Conservation (phyloP, 1,140 invertebrate species). For the Panagrolaimus sp. region DNA sequence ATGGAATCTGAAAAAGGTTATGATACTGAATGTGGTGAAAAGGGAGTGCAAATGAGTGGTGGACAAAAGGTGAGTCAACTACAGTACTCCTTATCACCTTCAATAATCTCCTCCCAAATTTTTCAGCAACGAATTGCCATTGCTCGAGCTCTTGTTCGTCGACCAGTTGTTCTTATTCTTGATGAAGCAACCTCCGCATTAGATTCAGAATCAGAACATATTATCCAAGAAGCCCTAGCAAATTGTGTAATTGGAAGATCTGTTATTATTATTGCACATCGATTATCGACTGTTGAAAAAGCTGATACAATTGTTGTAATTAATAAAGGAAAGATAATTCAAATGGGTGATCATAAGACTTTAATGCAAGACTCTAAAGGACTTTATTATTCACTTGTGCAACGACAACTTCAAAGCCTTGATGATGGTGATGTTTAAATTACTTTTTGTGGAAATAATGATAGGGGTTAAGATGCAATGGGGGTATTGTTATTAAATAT, state of each 20-base stretch:
- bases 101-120: background rate
- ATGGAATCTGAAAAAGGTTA: conserved; percentile 55
- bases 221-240: conserved; percentile 39
- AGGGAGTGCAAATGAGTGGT: conserved; percentile 54
- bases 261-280: conserved; percentile 59
- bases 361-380: conserved; percentile 38
- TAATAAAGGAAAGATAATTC: conserved; percentile 44
- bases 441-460: too few relatives aligned
- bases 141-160: conserved; percentile 42
- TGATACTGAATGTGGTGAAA: conserved; percentile 59
- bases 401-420: conserved; percentile 22
- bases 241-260: conserved; percentile 55
- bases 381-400: conserved; percentile 41
- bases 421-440: too few relatives aligned
- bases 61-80: background rate
- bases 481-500: too few relatives aligned
- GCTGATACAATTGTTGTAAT: conserved; percentile 59
- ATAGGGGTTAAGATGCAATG: too few relatives aligned
- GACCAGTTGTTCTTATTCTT: conserved; percentile 42
- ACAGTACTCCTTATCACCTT: too few relatives aligned
- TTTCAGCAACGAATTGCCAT: conserved; percentile 39
- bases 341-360: conserved; percentile 32
- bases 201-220: conserved; percentile 34
- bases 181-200: conserved; percentile 46
- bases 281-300: conserved; percentile 22